Percentiles rank a stretch among this genome's conserved stretches.
These are phyloP conservation scores for Leptoteleia sp. DNA, from an alignment of 1,140 invertebrate species.

Conservation along the genomic window DNA sequence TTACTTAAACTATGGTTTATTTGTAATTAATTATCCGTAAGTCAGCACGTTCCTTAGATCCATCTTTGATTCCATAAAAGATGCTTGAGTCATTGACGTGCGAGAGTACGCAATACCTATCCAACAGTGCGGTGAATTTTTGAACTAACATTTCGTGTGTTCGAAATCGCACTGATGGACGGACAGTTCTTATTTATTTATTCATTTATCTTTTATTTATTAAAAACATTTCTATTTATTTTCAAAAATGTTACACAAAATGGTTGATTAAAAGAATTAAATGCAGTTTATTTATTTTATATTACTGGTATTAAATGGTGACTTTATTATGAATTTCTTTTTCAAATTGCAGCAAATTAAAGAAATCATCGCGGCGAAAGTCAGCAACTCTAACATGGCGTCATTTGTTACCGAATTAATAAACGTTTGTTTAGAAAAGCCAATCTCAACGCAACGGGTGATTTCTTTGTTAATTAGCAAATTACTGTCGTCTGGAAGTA, in stretches of 20 bases:
- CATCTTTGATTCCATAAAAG: conserved; percentile 73
- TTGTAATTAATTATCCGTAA: too few species aligned
- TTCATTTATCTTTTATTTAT: too few species aligned
- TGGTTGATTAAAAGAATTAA: not conserved
- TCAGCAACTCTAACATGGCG: not conserved
- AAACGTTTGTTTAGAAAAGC: conserved; percentile 68
- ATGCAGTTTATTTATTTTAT: conserved; percentile 10
- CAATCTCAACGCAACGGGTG: conserved; percentile 34
- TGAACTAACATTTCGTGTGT: not conserved
- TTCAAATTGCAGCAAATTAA: conserved; percentile 22
- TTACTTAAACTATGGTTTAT: too few species aligned
- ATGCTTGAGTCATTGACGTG: conserved; percentile 80
- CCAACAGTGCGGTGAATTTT: conserved; percentile 53
- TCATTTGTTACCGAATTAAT: conserved; percentile 66
- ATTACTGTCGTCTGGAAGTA: conserved; percentile 53
- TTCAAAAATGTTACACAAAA: not conserved
- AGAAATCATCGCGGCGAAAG: conserved; percentile 4
- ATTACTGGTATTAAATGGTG: too few species aligned
- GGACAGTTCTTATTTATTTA: conserved; percentile 53
- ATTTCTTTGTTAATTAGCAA: conserved; percentile 61
- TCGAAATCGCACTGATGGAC: conserved; percentile 52
- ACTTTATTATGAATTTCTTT: too few species aligned
- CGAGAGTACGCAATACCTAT: conserved; percentile 78
- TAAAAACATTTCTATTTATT: not conserved
- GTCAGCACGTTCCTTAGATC: conserved; percentile 79